Evolutionary conservation across 53 echinoderm and acorn worm genomes (phyloP), one percentile per base, ranked within the genome.

Genomic region (Echinometra lucunter): DNA sequence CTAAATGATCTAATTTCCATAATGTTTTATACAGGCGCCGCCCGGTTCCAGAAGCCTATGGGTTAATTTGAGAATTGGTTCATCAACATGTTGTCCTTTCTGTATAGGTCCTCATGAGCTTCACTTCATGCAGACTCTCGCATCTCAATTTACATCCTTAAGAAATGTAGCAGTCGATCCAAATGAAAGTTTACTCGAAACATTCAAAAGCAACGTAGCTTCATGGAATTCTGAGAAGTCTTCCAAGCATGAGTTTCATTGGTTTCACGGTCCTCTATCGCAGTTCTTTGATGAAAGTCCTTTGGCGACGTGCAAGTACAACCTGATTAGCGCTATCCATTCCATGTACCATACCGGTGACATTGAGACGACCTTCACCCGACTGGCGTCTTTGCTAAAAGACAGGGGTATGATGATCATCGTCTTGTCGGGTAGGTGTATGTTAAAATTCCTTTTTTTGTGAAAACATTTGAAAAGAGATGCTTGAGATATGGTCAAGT

Each of bases 271-370:
- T 58, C 34, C 89, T 21, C 60, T 89, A 4, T 58, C 58, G 30
- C 57, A 89, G 89, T 89, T 89, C 47, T 58, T 89, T 25, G 19
- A n/a, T 38, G 60, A 60, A 58, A 89, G 89, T 45, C 44, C 47
- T 57, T 38, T 58, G 57, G 60, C 37, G 37, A 49, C 21, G 10
- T 37, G 35, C 57, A 89, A 89, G 89, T 89, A 58, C 89, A 57
- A 89, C 37, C 60, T 89, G 34, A 89, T 89, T 60, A 58, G 89
- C 19, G 89, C 89, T 58, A 89, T 89, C 32, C 60, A 89, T 89
- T 89, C 89, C 37, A 30, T 89, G 37, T 89, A 89, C 60, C 13
- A 89, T 44, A 34, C 60, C 1, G 60, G 60, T 49, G 89, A 89
- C 60, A 18, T 89, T 35, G 58, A 89, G 89, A 58, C 47, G 40